Evolutionary conservation across 2,888 invertebrate species (phyloP).

Genomic region (Parnassius mnemosyne): DNA sequence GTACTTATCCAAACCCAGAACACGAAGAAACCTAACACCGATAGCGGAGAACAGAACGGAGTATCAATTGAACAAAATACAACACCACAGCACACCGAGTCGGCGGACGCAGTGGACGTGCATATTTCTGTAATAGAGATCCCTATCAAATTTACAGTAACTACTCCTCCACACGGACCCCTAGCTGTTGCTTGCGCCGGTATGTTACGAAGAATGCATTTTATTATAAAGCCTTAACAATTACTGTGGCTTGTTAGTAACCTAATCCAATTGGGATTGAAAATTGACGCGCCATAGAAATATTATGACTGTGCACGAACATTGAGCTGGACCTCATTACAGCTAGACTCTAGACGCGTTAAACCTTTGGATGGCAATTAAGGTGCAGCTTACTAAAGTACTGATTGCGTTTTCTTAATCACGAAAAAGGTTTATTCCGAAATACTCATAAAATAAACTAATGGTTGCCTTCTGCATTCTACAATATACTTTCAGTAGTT

Average conservation of each 20-base stretch:
- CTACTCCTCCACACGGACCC: slow-evolving; percentile 41
- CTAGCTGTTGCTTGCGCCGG: slow-evolving; percentile 20
- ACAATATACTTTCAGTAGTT: no score
- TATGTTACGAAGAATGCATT: slow-evolving; percentile 20
- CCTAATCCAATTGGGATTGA: slow-evolving; percentile 23
- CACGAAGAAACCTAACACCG: neutral
- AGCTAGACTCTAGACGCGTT: neutral
- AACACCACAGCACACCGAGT: slow-evolving; percentile 4
- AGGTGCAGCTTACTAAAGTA: neutral
- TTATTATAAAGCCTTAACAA: slow-evolving; percentile 23
- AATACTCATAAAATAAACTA: no score
- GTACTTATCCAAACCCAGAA: no score
- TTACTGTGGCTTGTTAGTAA: slow-evolving; percentile 23
- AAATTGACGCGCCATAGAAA: slow-evolving; percentile 9
- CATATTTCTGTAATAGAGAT: slow-evolving; percentile 53
- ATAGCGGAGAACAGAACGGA: slow-evolving; percentile 3
- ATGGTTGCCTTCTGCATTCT: no score
- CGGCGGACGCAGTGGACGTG: slow-evolving; percentile 31
- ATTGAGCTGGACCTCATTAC: neutral
- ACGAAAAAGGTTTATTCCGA: no score
- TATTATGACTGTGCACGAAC: slow-evolving; percentile 15
- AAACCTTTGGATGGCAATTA: slow-evolving; percentile 1
- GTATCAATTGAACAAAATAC: neutral
- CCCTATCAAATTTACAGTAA: slow-evolving; percentile 59
- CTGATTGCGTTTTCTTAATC: no score